A percentile compares a stretch with the other conserved stretches of the same genome.
Evolutionary conservation across 2,113 vertebrate genomes (phyloP).

Genomic region (Dasypus novemcinctus): DNA sequence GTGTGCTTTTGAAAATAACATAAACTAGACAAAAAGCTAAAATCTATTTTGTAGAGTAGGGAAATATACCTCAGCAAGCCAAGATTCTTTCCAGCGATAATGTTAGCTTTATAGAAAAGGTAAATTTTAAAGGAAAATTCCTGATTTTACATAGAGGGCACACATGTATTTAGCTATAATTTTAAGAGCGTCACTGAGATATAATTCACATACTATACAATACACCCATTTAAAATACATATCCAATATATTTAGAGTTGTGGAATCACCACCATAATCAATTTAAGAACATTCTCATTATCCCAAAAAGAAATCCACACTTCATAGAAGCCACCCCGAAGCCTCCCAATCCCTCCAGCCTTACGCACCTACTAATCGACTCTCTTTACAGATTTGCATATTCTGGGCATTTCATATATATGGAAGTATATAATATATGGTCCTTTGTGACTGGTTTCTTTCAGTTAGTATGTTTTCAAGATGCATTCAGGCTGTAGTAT

Average conservation of each 20-base stretch:
- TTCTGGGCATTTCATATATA: neutral
- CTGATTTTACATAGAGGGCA: neutral
- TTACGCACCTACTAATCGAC: neutral
- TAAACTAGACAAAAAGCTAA: constrained; percentile 5
- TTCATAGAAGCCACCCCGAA: neutral
- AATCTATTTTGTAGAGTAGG: constrained; percentile 9
- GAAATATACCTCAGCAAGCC: neutral
- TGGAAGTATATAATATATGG: neutral
- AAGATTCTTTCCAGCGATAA: neutral
- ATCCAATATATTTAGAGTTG: constrained; percentile 22
- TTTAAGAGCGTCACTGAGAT: neutral
- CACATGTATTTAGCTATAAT: constrained; percentile 5
- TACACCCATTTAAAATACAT: neutral
- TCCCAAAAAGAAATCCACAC: neutral
- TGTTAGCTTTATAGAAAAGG: constrained; percentile 21
- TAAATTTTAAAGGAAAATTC: constrained; percentile 46
- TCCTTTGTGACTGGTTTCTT: constrained; percentile 22
- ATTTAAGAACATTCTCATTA: constrained; percentile 37
- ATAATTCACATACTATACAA: constrained; percentile 2
- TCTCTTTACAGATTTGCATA: constrained; percentile 25
- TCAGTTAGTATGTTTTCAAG: neutral
- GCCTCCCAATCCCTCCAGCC: neutral
- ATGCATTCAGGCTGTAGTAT: neutral
- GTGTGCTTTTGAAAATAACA: neutral
- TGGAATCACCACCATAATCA: neutral